Evolutionary conservation across 2,797 vertebrate genomes (phyloP), one percentile per base, ranked within the genome.

Genomic region (Hydrophis major): DNA sequence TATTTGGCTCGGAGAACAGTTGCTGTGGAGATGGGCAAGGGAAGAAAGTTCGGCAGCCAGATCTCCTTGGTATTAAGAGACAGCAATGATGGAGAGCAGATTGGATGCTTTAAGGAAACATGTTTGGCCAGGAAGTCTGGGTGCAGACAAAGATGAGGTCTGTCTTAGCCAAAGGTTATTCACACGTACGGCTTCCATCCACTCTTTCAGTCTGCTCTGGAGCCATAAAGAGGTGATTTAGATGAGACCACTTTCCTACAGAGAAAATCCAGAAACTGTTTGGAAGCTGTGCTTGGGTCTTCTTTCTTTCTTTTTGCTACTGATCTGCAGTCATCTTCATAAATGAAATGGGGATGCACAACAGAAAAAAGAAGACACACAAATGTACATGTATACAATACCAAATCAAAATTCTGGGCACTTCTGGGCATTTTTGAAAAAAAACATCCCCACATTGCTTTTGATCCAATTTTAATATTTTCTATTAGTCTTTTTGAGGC

Each of bases 1-100:
- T 96, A 95, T 92, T 86, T 96, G 96, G 91, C 61, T 69, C 18
- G 83, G 88, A 90, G 95, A 95, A 92, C 93, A 95, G 91, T 94
- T 94, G 66, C 94, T 74, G 93, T 91, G 93, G 94, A 92, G 96
- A 94, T 60, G 93, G 93, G 89, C 20, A 60, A 59, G 16, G 55
- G 13, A 10, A 96, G 91, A 37, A 87, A 96, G 90, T 32, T 78
- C 83, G 74, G 42, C 94, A 95, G 93, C 96, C 96, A 94, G 95
- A 94, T 47, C 66, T 93, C 93, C 89, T 0, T 42, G 60, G 42
- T 0, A 1, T 16, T 94, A 69, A 86, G 94, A 87, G 92, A 93
- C 55, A 86, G 56, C 69, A 93, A 89, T 42, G 55, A 94, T n/a
- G 59, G 90, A 91, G 87, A 95, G 78, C 59, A 94, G 56, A 86